A percentile compares a stretch with the other conserved stretches of the same genome.
Conservation (phyloP, 2,113 vertebrate species). For the Serilophus lunatus region DNA sequence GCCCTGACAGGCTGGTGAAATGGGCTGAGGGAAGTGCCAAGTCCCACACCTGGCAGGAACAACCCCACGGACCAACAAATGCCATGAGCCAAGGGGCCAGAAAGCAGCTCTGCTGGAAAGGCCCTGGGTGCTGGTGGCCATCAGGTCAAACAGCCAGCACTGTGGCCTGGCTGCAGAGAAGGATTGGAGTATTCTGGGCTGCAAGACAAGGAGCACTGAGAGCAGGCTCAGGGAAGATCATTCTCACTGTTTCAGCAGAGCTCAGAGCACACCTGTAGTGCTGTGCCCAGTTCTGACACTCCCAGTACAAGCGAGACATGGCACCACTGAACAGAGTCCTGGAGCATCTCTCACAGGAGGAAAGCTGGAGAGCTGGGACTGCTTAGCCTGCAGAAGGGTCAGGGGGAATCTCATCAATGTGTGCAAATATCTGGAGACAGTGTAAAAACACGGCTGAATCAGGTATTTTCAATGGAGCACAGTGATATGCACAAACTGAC, state of each 20-base stretch:
- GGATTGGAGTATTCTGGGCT: not conserved
- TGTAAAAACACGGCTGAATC: fast-evolving
- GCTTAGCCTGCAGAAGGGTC: not conserved
- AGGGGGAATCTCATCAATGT: not conserved
- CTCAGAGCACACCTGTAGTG: not conserved
- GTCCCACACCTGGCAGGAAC: not conserved
- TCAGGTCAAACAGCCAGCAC: not conserved
- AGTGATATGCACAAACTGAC: not conserved
- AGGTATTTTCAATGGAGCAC: not conserved
- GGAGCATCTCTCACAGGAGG: not conserved
- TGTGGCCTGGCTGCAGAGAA: not conserved
- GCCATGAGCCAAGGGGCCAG: not conserved
- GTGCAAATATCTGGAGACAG: not conserved
- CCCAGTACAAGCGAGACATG: not conserved
- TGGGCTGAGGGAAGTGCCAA: not conserved
- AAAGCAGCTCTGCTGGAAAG: not conserved
- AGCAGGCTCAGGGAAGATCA: not conserved
- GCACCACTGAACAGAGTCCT: not conserved
- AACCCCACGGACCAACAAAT: not conserved
- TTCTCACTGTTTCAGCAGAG: not conserved
- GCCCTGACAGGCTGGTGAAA: not conserved
- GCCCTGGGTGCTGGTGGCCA: no score
- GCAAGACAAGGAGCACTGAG: not conserved
- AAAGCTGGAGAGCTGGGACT: not conserved
- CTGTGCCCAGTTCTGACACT: not conserved